Conservation (phyloP, 2,888 invertebrate species). For the Tetrapedia diversipes region DNA sequence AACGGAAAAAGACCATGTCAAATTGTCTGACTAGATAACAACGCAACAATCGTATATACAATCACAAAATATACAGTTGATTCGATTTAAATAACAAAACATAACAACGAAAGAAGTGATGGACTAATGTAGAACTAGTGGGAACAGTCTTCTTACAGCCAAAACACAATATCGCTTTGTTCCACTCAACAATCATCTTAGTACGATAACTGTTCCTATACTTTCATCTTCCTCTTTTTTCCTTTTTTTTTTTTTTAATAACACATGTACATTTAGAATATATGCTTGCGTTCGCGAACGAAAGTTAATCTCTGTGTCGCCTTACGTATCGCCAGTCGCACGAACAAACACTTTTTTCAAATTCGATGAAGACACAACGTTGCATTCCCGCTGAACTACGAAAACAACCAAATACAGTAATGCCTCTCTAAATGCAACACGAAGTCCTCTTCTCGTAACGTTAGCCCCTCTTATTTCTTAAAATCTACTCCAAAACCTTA, state of each 20-base stretch:
- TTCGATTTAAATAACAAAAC: slow-evolving; percentile 24
- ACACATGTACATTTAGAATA: slow-evolving; percentile 15
- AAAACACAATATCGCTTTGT: background rate
- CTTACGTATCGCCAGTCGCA: slow-evolving; percentile 51
- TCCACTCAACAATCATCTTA: slow-evolving; percentile 27
- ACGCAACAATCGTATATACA: slow-evolving; percentile 61
- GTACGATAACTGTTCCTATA: slow-evolving; percentile 13
- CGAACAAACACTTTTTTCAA: background rate
- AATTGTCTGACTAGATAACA: slow-evolving; percentile 67
- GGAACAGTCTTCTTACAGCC: slow-evolving; percentile 59
- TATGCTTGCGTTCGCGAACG: slow-evolving; percentile 17
- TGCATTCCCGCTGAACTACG: slow-evolving; percentile 22
- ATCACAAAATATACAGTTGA: slow-evolving; percentile 51
- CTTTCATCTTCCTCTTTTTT: background rate
- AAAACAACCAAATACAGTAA: slow-evolving; percentile 7
- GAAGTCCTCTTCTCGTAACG: too few species aligned
- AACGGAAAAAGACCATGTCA: slow-evolving; percentile 53
- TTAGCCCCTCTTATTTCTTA: too few species aligned
- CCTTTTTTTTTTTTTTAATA: background rate
- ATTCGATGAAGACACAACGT: background rate
- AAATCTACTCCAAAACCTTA: too few species aligned
- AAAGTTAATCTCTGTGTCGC: slow-evolving; percentile 9
- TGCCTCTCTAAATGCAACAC: too few species aligned
- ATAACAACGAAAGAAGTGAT: slow-evolving; percentile 23
- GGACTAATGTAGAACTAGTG: slow-evolving; percentile 30